Evolutionary conservation across 2,113 vertebrate species (phyloP).

Genomic region (Nipponia nippon): DNA sequence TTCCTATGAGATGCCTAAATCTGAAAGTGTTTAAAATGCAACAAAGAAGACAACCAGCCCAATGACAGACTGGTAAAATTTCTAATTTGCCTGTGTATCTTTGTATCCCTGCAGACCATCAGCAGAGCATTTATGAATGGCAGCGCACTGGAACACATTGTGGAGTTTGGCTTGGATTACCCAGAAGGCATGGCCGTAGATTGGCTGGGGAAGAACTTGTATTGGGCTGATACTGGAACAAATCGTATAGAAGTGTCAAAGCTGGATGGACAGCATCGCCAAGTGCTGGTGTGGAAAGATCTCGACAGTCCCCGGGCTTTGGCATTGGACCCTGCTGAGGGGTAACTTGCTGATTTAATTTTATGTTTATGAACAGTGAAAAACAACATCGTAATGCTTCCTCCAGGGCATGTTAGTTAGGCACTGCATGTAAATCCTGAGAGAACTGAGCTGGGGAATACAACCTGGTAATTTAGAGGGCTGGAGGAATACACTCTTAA

Average conservation of each 20-base stretch:
- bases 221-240: slow-evolving; percentile 96
- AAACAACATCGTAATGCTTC: background rate
- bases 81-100: slow-evolving; percentile 30
- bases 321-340: slow-evolving; percentile 91
- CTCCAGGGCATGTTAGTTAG: background rate
- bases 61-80: slow-evolving; percentile 5
- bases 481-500: background rate
- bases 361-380: background rate
- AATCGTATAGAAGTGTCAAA: slow-evolving; percentile 96
- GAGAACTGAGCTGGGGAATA: slow-evolving; percentile 17
- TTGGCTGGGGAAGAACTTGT: slow-evolving; percentile 96
- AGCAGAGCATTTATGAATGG: slow-evolving; percentile 98
- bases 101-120: slow-evolving; percentile 84
- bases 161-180: slow-evolving; percentile 95
- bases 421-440: background rate
- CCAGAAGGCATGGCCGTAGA: slow-evolving; percentile 98
- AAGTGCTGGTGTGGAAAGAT: slow-evolving; percentile 96
- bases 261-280: slow-evolving; percentile 91
- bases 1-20: slow-evolving; percentile 32
- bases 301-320: slow-evolving; percentile 92
- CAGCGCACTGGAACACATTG: slow-evolving; percentile 90
- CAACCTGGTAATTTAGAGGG: background rate
- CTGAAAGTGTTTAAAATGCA: slow-evolving; percentile 46
- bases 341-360: slow-evolving; percentile 72
- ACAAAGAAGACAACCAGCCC: slow-evolving; percentile 16